phyloP scores from a whole-genome alignment of 2,888 invertebrate species.

The Sericinus montela region DNA sequence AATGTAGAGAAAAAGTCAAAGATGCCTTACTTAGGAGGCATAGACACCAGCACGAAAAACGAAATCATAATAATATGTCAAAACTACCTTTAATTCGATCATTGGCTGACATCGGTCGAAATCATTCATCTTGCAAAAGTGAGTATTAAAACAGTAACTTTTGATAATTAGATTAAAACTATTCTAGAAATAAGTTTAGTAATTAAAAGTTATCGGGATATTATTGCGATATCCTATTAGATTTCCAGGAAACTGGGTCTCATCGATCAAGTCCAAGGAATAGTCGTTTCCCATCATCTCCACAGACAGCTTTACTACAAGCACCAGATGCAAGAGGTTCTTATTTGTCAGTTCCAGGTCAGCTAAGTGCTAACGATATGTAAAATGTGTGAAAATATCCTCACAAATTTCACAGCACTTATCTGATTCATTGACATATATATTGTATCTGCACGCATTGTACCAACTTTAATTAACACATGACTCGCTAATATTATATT shows the following conservation, averaged over 20 bases:
- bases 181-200: constrained; percentile 4
- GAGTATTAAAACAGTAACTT: constrained; percentile 76
- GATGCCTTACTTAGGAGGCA: constrained; percentile 93
- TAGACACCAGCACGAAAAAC: constrained; percentile 94
- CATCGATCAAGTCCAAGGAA: constrained; percentile 67
- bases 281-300: constrained; percentile 66
- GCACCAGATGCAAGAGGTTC: constrained; percentile 79
- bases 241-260: constrained; percentile 75
- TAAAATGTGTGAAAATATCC: constrained; percentile 42
- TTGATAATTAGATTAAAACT: not conserved
- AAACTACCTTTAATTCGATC: constrained; percentile 94
- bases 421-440: constrained; percentile 34
- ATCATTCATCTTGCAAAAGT: constrained; percentile 97
- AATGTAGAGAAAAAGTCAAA: constrained; percentile 87
- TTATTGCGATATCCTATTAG: constrained; percentile 57
- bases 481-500: constrained; percentile 38
- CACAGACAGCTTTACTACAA: constrained; percentile 75
- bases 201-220: constrained; percentile 23
- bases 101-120: constrained; percentile 96
- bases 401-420: constrained; percentile 54
- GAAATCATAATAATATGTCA: constrained; percentile 85
- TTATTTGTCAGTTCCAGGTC: constrained; percentile 82
- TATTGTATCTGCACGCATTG: constrained; percentile 45
- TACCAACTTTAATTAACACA: not conserved
- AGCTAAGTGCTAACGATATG: constrained; percentile 48